Conservation (phyloP, 2,888 invertebrate genomes). For the Oligia strigilis region DNA sequence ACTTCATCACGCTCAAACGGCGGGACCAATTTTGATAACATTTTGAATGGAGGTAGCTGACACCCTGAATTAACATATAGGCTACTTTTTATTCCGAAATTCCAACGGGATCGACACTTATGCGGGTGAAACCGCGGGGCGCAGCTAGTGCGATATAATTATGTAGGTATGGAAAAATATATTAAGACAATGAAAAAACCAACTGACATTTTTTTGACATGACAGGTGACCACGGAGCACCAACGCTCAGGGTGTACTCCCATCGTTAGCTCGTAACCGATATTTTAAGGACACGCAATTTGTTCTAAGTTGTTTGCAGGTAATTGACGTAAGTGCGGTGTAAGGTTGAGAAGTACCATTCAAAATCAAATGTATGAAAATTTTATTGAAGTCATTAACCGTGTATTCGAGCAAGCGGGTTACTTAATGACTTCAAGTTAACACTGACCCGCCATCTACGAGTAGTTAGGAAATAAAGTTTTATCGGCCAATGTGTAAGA, state of each 20-base stretch:
- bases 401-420: constrained; percentile 64
- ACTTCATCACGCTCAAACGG: too few relatives aligned
- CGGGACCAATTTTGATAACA: too few relatives aligned
- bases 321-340: constrained; percentile 47
- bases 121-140: too few relatives aligned
- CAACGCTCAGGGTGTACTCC: not conserved
- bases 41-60: too few relatives aligned
- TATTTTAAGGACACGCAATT: constrained; percentile 60
- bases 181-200: too few relatives aligned
- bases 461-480: constrained; percentile 82
- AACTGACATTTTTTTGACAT: too few relatives aligned
- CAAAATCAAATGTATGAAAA: constrained; percentile 71
- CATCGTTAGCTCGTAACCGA: constrained; percentile 50
- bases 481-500: constrained; percentile 87
- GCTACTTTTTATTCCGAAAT: too few relatives aligned
- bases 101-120: too few relatives aligned
- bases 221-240: too few relatives aligned
- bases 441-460: constrained; percentile 67
- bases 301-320: constrained; percentile 44
- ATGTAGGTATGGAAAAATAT: too few relatives aligned
- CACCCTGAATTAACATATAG: too few relatives aligned
- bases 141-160: too few relatives aligned
- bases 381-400: constrained; percentile 61
- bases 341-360: constrained; percentile 61
- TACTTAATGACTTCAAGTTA: constrained; percentile 69